These are phyloP conservation scores for Trinorchestia longiramus DNA, from an alignment of 1,140 invertebrate species.

Conservation along the genomic window DNA sequence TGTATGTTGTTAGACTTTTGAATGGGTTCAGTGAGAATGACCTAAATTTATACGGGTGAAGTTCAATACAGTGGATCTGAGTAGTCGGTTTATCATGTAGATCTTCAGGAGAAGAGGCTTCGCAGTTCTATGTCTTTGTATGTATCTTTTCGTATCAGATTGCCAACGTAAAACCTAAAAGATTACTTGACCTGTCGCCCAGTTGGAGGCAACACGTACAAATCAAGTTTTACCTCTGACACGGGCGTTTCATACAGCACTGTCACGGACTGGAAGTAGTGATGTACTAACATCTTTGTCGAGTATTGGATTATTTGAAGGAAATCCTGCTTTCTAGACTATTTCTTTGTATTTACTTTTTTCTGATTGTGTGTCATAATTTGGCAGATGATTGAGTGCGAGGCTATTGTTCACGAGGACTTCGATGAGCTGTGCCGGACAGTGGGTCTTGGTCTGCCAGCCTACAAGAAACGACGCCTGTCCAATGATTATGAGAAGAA, in stretches of 20 bases:
- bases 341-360: background rate
- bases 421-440: background rate
- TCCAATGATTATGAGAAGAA: conserved; percentile 26
- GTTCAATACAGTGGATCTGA: no score
- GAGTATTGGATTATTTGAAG: background rate
- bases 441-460: background rate
- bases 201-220: background rate
- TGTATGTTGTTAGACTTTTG: no score
- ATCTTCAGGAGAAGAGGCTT: no score
- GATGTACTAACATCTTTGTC: background rate
- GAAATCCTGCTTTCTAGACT: background rate
- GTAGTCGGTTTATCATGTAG: no score
- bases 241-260: background rate
- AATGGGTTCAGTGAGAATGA: no score
- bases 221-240: no score
- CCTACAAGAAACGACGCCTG: background rate
- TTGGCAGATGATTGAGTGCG: background rate
- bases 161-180: no score
- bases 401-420: background rate
- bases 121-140: no score
- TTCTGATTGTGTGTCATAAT: background rate
- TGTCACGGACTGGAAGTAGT: background rate
- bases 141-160: no score
- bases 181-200: no score
- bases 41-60: no score